These are phyloP conservation scores for Uloborus diversus DNA, from an alignment of 1,140 invertebrate species.

Conservation along the genomic window DNA sequence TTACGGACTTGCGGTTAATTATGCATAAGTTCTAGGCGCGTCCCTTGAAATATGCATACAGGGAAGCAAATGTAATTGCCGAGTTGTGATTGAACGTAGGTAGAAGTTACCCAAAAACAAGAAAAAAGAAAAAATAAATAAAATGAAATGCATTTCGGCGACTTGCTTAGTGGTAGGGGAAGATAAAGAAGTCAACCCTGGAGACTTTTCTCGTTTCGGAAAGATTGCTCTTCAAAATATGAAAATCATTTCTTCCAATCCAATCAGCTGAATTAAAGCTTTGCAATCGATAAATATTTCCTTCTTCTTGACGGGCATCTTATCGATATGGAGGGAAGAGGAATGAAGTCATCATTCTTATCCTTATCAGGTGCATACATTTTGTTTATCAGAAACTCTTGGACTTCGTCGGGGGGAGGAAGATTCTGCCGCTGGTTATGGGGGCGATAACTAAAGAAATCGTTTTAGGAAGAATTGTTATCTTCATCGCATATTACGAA, in stretches of 20 bases:
- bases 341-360: conserved; percentile 5
- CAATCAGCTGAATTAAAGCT: conserved; percentile 4
- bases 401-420: too few relatives aligned
- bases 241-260: neutral
- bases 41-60: too few relatives aligned
- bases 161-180: too few relatives aligned
- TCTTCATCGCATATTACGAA: neutral
- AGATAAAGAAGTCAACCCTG: too few relatives aligned
- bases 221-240: neutral
- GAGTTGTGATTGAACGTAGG: too few relatives aligned
- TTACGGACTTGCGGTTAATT: too few relatives aligned
- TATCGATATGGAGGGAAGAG: neutral
- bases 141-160: too few relatives aligned
- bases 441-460: neutral
- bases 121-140: too few relatives aligned
- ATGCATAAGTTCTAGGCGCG: too few relatives aligned
- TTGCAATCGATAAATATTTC: neutral
- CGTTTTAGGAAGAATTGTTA: neutral
- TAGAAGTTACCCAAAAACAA: too few relatives aligned
- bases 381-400: neutral
- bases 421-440: conserved; percentile 1
- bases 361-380: conserved; percentile 7
- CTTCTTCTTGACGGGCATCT: neutral
- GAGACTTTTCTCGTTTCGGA: too few relatives aligned
- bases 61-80: too few relatives aligned